These are phyloP conservation scores for Cantharis rufa DNA, from an alignment of 2,888 invertebrate genomes.

Conservation along the genomic window DNA sequence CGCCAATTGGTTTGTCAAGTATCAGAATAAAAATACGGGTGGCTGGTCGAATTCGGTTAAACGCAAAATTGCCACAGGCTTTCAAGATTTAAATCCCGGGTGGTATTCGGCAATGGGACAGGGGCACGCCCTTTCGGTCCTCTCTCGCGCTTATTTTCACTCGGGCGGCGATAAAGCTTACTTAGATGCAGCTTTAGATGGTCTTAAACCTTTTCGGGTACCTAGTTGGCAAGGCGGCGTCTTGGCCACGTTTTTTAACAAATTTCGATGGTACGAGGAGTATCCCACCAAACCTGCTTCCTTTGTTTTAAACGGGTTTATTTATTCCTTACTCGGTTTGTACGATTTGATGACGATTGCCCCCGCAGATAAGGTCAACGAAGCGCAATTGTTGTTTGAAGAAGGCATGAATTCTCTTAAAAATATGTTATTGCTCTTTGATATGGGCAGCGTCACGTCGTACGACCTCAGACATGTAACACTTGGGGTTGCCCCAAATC, in stretches of 20 bases:
- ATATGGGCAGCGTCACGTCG: slow-evolving; percentile 93
- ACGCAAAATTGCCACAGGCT: slow-evolving; percentile 73
- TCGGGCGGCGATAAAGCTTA: slow-evolving; percentile 77
- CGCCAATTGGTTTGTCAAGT: slow-evolving; percentile 87
- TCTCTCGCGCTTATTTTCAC: slow-evolving; percentile 86
- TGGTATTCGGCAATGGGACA: slow-evolving; percentile 98
- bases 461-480: slow-evolving; percentile 96
- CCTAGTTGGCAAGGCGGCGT: slow-evolving; percentile 80
- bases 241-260: slow-evolving; percentile 81
- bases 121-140: slow-evolving; percentile 94
- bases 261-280: slow-evolving; percentile 95
- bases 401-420: slow-evolving; percentile 88
- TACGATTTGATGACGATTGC: slow-evolving; percentile 90
- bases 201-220: slow-evolving; percentile 77
- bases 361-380: slow-evolving; percentile 68
- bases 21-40: slow-evolving; percentile 83
- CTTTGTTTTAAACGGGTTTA: slow-evolving; percentile 97
- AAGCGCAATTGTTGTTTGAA: slow-evolving; percentile 77
- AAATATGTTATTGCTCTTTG: slow-evolving; percentile 84
- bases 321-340: slow-evolving; percentile 93
- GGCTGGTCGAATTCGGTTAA: slow-evolving; percentile 92
- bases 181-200: slow-evolving; percentile 79
- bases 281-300: slow-evolving; percentile 95
- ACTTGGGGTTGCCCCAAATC: slow-evolving; percentile 85
- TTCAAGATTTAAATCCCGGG: slow-evolving; percentile 56